Evolutionary conservation across 2,888 invertebrate genomes (phyloP).

Genomic region (Temnothorax rugatulus): DNA sequence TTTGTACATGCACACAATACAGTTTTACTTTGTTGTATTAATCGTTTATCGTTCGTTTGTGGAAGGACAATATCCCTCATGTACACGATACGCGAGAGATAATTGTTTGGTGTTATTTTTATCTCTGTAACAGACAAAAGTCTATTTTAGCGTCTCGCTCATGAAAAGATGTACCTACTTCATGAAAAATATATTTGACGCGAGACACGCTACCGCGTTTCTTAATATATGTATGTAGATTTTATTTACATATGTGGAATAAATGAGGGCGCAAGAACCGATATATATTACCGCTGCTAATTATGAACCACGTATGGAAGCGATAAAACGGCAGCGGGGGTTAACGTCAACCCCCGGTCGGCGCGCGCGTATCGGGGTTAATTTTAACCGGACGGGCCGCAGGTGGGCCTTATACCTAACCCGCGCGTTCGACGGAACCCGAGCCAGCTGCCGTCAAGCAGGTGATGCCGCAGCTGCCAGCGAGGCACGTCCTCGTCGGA

Average conservation of each 20-base stretch:
- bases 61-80: background rate
- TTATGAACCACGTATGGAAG: background rate
- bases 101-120: background rate
- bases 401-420: conserved; percentile 46
- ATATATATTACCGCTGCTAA: conserved; percentile 2
- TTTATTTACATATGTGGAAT: background rate
- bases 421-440: conserved; percentile 25
- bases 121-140: background rate
- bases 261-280: background rate
- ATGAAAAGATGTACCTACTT: background rate
- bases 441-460: conserved; percentile 77
- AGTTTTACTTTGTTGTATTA: background rate
- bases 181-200: background rate
- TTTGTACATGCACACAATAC: background rate
- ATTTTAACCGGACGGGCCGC: conserved; percentile 40
- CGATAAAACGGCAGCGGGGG: conserved; percentile 18
- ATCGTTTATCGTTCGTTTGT: background rate
- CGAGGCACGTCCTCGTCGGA: conserved; percentile 46
- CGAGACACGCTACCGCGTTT: background rate
- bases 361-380: conserved; percentile 24
- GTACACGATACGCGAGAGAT: background rate
- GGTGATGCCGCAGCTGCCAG: conserved; percentile 80
- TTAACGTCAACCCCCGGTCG: conserved; percentile 14
- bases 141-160: background rate
- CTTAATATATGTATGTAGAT: background rate